These are phyloP conservation scores for Cheumatopsyche charites DNA, from an alignment of 1,140 invertebrate genomes.

Conservation along the genomic window DNA sequence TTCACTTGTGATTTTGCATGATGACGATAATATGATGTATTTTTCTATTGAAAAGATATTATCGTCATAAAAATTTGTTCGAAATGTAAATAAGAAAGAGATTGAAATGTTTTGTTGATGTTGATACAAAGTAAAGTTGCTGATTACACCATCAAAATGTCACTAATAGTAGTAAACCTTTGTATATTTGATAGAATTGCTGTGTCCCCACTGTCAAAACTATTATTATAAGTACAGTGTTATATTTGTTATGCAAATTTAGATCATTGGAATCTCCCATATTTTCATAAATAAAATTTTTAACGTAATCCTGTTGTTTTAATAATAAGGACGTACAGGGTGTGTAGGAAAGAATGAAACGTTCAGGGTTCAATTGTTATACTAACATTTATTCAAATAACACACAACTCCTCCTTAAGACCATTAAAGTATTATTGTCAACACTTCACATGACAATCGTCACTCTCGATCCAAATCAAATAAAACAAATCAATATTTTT, in stretches of 20 bases:
- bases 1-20: no score
- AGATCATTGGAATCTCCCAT: not conserved
- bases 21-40: no score
- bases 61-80: no score
- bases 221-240: not conserved
- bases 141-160: no score
- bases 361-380: constrained; percentile 31
- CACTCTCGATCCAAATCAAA: constrained; percentile 28
- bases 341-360: not conserved
- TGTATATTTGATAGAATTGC: no score
- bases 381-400: constrained; percentile 49
- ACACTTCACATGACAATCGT: constrained; percentile 45
- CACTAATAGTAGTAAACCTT: no score
- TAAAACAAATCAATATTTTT: constrained; percentile 1
- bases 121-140: no score
- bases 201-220: no score
- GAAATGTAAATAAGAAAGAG: no score
- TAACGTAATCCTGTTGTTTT: constrained; percentile 11
- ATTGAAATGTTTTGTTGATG: no score
- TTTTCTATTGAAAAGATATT: no score
- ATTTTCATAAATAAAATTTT: constrained; percentile 23
- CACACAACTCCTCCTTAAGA: constrained; percentile 44
- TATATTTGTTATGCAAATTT: constrained; percentile 5
- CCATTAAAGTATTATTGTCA: constrained; percentile 48
- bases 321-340: not conserved